These are phyloP conservation scores for Procambarus clarkii DNA, from an alignment of 1,140 invertebrate genomes.

Conservation along the genomic window DNA sequence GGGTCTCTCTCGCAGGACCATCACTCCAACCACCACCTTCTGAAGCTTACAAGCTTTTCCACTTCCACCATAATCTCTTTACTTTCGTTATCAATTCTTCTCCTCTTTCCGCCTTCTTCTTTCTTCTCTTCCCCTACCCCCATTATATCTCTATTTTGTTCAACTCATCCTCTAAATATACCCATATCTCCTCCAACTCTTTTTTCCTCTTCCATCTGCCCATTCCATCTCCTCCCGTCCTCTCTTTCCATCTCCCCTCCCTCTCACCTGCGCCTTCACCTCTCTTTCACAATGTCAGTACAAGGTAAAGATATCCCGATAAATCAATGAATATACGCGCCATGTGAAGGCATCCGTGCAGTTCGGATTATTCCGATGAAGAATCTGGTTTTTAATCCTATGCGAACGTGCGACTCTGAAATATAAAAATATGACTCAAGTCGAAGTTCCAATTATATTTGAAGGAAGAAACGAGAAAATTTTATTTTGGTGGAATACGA, in stretches of 20 bases:
- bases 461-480: not conserved
- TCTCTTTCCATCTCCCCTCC: not conserved
- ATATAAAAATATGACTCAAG: not conserved
- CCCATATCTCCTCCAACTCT: too few relatives aligned
- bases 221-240: not conserved
- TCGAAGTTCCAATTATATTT: not conserved
- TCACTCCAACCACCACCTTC: too few relatives aligned
- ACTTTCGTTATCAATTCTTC: not conserved
- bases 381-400: not conserved
- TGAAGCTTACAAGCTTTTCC: too few relatives aligned
- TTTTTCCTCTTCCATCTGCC: not conserved
- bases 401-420: not conserved
- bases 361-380: not conserved
- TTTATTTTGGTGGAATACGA: too few relatives aligned
- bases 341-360: not conserved
- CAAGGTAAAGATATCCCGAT: not conserved
- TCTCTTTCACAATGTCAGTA: not conserved
- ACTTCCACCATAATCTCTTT: not conserved
- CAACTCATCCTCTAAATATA: too few relatives aligned
- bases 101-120: not conserved
- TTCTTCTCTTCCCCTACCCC: not conserved
- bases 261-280: not conserved
- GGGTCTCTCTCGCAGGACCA: too few relatives aligned
- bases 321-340: not conserved
- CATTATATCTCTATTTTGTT: too few relatives aligned